Conservation (phyloP, 37 sponge, comb jelly and placozoan genomes). For the Axinella damicornis region DNA sequence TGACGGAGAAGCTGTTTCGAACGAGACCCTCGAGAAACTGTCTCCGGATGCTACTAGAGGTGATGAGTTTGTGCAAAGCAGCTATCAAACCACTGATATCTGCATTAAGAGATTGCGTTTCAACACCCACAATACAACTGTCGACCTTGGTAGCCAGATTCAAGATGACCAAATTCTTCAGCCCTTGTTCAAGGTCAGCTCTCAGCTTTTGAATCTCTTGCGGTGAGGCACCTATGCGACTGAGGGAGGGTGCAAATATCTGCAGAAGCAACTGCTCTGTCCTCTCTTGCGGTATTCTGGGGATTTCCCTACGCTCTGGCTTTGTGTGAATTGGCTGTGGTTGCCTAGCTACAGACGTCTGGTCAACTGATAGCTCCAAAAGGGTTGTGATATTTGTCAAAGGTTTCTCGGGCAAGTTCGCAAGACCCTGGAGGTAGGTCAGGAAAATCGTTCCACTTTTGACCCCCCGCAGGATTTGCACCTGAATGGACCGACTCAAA, state of each 20-base stretch:
- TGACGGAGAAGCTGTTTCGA: not conserved
- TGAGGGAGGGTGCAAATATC: conserved; percentile 16
- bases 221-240: not conserved
- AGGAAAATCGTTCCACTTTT: conserved; percentile 32
- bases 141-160: too few species aligned
- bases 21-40: conserved; percentile 31
- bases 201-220: not conserved
- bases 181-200: not conserved
- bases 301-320: too few species aligned
- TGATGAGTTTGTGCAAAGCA: not conserved
- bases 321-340: too few species aligned
- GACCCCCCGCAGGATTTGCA: conserved; percentile 27
- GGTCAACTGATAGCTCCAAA: too few species aligned
- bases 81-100: not conserved
- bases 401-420: not conserved
- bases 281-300: not conserved
- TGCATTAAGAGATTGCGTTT: not conserved
- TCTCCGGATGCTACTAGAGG: not conserved
- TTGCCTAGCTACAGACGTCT: too few species aligned
- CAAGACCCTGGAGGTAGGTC: conserved; percentile 6
- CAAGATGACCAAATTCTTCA: not conserved
- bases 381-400: not conserved
- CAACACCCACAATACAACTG: too few species aligned
- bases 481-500: conserved; percentile 16
- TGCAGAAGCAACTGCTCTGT: conserved; percentile 4